These are phyloP conservation scores for Apolygus lucorum DNA, from an alignment of 1,140 invertebrate species.

Conservation along the genomic window DNA sequence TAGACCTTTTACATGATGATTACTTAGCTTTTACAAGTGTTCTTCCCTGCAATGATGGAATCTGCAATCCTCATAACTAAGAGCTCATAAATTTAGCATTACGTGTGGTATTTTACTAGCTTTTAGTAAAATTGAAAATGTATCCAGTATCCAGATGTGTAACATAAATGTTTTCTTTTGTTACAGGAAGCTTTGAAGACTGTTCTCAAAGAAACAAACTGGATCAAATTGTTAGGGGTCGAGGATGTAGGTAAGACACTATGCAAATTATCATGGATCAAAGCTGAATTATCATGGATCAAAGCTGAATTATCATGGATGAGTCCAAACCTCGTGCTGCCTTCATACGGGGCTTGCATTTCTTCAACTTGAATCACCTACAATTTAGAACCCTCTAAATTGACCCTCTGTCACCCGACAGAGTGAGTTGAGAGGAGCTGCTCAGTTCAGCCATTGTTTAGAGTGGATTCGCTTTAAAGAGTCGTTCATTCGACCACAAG, in stretches of 20 bases:
- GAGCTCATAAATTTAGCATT: not conserved
- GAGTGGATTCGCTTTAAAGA: too few species aligned
- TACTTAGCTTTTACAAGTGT: too few species aligned
- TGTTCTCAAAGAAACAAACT: slow-evolving; percentile 11
- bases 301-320: not conserved
- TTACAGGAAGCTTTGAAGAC: slow-evolving; percentile 18
- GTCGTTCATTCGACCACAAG: too few species aligned
- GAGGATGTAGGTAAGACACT: slow-evolving; percentile 4
- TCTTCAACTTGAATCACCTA: not conserved
- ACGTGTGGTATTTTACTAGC: not conserved
- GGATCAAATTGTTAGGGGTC: slow-evolving; percentile 16
- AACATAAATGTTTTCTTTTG: not conserved
- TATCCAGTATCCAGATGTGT: not conserved
- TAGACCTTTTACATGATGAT: not conserved
- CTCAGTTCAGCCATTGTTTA: too few species aligned
- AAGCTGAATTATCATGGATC: not conserved
- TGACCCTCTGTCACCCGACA: not conserved
- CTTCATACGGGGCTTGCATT: not conserved
- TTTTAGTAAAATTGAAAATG: not conserved
- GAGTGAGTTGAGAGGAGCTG: too few species aligned
- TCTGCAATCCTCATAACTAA: not conserved
- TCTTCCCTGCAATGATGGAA: not conserved
- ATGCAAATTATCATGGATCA: not conserved
- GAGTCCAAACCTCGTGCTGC: not conserved
- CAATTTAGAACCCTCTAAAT: not conserved